A percentile compares a stretch with the other conserved stretches of the same genome.
phyloP scores from a whole-genome alignment of 2,888 invertebrate species.

The Melanostoma scalare region DNA sequence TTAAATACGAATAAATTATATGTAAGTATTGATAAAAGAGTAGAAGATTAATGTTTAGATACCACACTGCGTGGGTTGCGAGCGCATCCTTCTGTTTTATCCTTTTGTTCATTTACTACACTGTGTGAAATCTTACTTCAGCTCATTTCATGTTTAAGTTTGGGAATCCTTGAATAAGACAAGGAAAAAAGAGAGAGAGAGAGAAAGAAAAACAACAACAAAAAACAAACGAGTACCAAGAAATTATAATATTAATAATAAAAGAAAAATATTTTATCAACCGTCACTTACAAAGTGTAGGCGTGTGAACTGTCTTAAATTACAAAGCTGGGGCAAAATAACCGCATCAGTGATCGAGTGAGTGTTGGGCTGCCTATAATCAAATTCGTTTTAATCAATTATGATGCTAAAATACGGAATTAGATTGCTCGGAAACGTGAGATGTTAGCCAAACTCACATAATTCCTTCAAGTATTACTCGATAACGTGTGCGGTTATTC shows the following conservation, averaged over 20 bases:
- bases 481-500: too few relatives aligned
- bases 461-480: too few relatives aligned
- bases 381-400: too few relatives aligned
- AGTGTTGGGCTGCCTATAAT: too few relatives aligned
- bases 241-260: conserved; percentile 7
- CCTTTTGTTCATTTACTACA: conserved; percentile 49
- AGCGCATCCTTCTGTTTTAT: conserved; percentile 49
- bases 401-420: too few relatives aligned
- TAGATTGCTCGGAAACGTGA: too few relatives aligned
- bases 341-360: too few relatives aligned
- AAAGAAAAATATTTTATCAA: conserved; percentile 19
- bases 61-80: conserved; percentile 37
- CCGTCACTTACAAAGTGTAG: not conserved
- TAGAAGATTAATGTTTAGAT: not conserved
- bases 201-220: conserved; percentile 56
- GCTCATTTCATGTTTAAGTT: conserved; percentile 30
- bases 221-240: conserved; percentile 48
- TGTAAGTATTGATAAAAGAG: too few relatives aligned
- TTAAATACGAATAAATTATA: not conserved
- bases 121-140: conserved; percentile 38
- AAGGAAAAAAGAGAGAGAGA: conserved; percentile 59
- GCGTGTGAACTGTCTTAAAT: too few relatives aligned
- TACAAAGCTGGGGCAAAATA: too few relatives aligned
- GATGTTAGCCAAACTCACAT: too few relatives aligned
- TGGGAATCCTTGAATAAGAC: conserved; percentile 53